A percentile compares a stretch with the other conserved stretches of the same genome.
Conservation (phyloP, 1,140 invertebrate species). For the Brachionus rotundiformis region DNA sequence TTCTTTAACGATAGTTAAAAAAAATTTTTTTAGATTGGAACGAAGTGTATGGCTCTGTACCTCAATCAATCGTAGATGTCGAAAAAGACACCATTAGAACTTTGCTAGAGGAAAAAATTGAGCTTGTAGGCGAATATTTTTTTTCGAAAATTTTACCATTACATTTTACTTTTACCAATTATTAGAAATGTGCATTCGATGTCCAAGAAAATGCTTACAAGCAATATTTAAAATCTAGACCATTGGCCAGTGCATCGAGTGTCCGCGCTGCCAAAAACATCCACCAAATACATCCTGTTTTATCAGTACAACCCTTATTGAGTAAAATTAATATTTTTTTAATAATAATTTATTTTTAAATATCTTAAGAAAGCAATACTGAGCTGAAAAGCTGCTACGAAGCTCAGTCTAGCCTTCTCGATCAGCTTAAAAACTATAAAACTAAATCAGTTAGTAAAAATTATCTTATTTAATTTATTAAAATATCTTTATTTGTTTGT, state of each 20-base stretch:
- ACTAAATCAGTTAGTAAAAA: slow-evolving; percentile 17
- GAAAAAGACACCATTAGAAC: slow-evolving; percentile 36
- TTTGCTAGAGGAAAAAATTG: slow-evolving; percentile 25
- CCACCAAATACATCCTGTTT: background rate
- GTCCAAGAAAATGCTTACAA: slow-evolving; percentile 51
- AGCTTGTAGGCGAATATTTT: slow-evolving; percentile 17
- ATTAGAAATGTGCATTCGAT: slow-evolving; percentile 50
- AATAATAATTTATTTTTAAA: background rate
- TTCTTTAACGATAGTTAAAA: background rate
- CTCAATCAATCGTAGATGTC: slow-evolving; percentile 39
- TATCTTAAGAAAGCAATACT: background rate
- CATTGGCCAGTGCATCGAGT: background rate
- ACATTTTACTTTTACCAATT: too few relatives aligned
- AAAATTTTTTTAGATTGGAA: slow-evolving; percentile 23
- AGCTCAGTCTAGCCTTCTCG: slow-evolving; percentile 17
- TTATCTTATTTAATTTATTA: background rate
- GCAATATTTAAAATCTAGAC: slow-evolving; percentile 51
- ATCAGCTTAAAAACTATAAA: slow-evolving; percentile 41
- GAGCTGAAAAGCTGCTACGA: background rate
- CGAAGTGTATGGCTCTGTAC: slow-evolving; percentile 44
- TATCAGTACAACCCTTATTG: slow-evolving; percentile 32
- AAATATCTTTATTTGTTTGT: background rate
- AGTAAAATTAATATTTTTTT: background rate
- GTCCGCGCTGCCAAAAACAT: slow-evolving; percentile 49
- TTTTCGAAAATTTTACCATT: too few relatives aligned